Base-by-base conservation (phyloP, 2,113 vertebrate species). In the Scomber colias region DNA sequence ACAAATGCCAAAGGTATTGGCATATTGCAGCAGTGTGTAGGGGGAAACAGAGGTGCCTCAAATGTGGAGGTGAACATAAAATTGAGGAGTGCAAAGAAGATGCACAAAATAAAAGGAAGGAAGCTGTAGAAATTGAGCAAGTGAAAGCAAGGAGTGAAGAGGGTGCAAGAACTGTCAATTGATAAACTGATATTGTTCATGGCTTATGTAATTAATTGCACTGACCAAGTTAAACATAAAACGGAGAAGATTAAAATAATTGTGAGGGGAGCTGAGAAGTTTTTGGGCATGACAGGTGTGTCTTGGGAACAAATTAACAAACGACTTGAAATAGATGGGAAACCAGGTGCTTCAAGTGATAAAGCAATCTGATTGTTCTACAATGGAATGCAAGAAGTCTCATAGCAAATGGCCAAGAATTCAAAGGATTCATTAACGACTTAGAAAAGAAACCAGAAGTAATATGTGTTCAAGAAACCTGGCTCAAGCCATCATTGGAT, bases 401-500 rank as follows among this genome's bases (percentile, higher is more conserved):
- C 7, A 40, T 40, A 40, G 35, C 7, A 40, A 40, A 40, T 40
- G 9, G 6, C 7, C 7, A 40, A 40, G 35, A 40, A 9, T 40
- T 76, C 12, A 76, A 51, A 59, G 53, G 21, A 51, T 40, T 67
- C n/a, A 66, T 49, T 10, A 8, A 57, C 56, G 35, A 40, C 9
- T 9, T 40, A 9, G 7, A 46, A 24, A 51, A 51, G 11, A 63
- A 24, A 60, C 35, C 59, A 19, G 31, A 63, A 24, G 5, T 63
- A n/a, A 65, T 27, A 49, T 53, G 45, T 48, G 4, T 48, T 30
- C 19, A 57, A 17, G n/a, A 62, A 73, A 19, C 31, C 1, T 44
- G 59, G 19, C 16, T 44, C 4, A 13, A 44, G 13, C 48, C 15
- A 6, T 3, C 30, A 27, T 46, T 57, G 27, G 14, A 70, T 4